Evolutionary conservation across 2,888 invertebrate species (phyloP).

Genomic region (Tridacna gigas): DNA sequence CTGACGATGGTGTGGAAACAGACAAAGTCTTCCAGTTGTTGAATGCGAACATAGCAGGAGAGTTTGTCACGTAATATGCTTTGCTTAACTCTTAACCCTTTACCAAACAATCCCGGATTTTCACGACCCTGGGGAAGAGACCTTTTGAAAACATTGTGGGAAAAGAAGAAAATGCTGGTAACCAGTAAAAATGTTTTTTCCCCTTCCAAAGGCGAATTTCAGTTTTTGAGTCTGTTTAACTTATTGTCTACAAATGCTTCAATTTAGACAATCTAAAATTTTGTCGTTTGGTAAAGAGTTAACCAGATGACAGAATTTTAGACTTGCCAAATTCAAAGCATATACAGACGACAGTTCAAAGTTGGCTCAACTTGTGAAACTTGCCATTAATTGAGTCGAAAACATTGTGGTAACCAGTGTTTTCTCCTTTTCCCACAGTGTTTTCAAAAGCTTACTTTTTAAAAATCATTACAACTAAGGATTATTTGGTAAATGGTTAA

Average conservation of each 20-base stretch:
- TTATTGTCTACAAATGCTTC: no score
- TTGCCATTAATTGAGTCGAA: no score
- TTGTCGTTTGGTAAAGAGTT: no score
- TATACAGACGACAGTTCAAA: no score
- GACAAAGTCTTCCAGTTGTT: constrained; percentile 93
- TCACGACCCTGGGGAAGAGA: no score
- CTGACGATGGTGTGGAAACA: constrained; percentile 99
- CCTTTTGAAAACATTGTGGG: not conserved
- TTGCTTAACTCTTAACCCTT: not conserved
- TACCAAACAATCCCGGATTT: no score
- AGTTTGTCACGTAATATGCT: constrained; percentile 72
- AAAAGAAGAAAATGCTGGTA: not conserved
- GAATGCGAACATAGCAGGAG: constrained; percentile 33
- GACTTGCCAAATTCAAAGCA: no score
- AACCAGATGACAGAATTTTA: no score
- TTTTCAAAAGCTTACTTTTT: not conserved
- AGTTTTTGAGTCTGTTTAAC: no score
- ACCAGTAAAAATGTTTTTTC: not conserved
- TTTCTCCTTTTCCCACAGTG: not conserved
- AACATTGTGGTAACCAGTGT: not conserved
- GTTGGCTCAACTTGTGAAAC: no score
- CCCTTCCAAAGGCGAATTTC: no score
- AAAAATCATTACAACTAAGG: not conserved
- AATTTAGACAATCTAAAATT: no score
- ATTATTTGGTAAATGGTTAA: not conserved